These are phyloP conservation scores for Novumbra hubbsi DNA, from an alignment of 2,797 vertebrate genomes.

Conservation along the genomic window DNA sequence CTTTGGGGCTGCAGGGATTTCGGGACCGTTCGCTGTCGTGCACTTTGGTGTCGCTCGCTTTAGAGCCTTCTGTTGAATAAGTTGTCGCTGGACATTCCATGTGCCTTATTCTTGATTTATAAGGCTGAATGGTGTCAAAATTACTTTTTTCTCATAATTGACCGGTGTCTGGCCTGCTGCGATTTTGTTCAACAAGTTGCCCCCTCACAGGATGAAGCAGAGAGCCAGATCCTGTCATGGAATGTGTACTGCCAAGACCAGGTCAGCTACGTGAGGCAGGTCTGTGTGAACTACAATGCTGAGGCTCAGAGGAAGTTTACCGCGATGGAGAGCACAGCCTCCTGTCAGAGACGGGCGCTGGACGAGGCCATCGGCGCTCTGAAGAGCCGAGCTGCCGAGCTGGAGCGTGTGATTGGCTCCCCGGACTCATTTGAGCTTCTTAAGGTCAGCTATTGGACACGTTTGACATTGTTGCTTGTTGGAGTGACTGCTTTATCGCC, in stretches of 20 bases:
- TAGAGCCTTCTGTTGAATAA: no score
- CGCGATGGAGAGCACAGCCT: background rate
- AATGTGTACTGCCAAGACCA: background rate
- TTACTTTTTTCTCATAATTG: no score
- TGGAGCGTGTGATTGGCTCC: background rate
- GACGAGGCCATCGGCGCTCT: background rate
- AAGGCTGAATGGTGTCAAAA: no score
- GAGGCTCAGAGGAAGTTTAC: background rate
- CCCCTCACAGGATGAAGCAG: background rate
- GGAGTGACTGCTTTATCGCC: background rate
- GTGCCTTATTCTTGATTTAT: no score
- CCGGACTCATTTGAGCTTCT: background rate
- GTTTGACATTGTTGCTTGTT: background rate
- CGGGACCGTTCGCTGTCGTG: no score
- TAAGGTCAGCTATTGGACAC: background rate
- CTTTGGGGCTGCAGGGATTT: background rate
- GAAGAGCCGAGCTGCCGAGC: background rate
- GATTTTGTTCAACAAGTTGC: background rate
- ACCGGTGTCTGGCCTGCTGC: no score
- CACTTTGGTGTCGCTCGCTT: no score
- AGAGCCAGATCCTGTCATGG: background rate
- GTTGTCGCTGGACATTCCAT: no score
- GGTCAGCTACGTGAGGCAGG: background rate
- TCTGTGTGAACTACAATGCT: background rate
- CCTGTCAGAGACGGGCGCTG: background rate